A percentile compares a stretch with the other conserved stretches of the same genome.
Conservation (phyloP, 2,888 invertebrate species). For the Campaea margaritaria region DNA sequence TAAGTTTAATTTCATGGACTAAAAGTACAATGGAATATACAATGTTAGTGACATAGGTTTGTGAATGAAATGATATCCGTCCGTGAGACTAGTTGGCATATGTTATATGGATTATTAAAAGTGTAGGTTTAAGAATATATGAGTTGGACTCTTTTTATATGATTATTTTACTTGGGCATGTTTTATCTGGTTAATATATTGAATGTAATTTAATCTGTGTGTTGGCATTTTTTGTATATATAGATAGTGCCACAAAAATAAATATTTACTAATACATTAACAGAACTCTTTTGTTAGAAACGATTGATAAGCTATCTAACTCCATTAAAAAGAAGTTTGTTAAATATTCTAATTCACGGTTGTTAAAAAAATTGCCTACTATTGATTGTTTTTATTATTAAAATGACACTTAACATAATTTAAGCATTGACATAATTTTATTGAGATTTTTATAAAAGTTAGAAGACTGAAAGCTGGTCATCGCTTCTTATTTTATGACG, state of each 20-base stretch:
- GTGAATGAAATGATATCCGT: slow-evolving; percentile 40
- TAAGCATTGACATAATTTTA: slow-evolving; percentile 56
- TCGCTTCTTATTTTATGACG: slow-evolving; percentile 35
- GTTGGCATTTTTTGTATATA: neutral
- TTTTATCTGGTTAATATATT: slow-evolving; percentile 5
- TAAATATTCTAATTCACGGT: neutral
- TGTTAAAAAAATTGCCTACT: slow-evolving; percentile 16
- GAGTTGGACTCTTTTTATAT: slow-evolving; percentile 23
- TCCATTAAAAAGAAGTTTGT: neutral
- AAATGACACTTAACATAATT: slow-evolving; percentile 29
- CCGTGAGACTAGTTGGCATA: slow-evolving; percentile 37
- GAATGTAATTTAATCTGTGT: neutral
- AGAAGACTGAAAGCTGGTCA: slow-evolving; percentile 70
- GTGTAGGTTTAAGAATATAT: slow-evolving; percentile 4
- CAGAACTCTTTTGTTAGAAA: too few relatives aligned
- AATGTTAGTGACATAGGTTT: slow-evolving; percentile 37
- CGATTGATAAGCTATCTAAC: neutral
- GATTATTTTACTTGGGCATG: slow-evolving; percentile 6
- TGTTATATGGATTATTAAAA: slow-evolving; percentile 10
- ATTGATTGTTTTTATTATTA: slow-evolving; percentile 38
- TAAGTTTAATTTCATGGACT: slow-evolving; percentile 42
- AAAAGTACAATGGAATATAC: slow-evolving; percentile 66
- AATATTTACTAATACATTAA: too few relatives aligned
- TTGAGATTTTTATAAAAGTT: slow-evolving; percentile 62
- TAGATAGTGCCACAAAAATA: neutral